Evolutionary conservation across 2,113 vertebrate genomes (phyloP).

Genomic region (Ceyx cyanopectus): DNA sequence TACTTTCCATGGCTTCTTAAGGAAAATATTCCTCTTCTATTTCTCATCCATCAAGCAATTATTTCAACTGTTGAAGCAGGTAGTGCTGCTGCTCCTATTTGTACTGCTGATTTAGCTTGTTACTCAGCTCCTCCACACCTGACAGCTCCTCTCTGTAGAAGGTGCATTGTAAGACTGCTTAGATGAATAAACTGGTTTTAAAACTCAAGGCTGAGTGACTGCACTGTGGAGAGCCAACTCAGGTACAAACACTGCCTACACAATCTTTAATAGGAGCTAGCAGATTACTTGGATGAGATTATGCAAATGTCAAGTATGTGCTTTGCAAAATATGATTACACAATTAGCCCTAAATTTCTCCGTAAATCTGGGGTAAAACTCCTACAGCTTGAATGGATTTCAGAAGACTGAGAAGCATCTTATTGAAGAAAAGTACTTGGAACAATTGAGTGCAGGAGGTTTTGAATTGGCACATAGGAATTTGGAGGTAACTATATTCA

Average conservation of each 20-base stretch:
- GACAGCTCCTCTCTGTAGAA: constrained; percentile 25
- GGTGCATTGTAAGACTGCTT: constrained; percentile 9
- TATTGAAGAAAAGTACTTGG: too few species aligned
- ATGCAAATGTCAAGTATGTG: too few species aligned
- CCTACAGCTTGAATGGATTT: too few species aligned
- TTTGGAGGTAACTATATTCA: not conserved
- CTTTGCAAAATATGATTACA: too few species aligned
- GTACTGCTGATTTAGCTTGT: constrained; percentile 53
- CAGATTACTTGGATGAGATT: too few species aligned
- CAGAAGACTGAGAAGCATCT: too few species aligned
- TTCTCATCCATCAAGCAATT: constrained; percentile 34
- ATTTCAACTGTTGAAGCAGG: constrained; percentile 42
- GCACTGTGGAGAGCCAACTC: not conserved
- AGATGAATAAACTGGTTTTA: constrained; percentile 32
- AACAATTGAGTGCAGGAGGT: too few species aligned
- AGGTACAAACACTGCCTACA: not conserved
- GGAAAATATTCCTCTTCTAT: not conserved
- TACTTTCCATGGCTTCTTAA: not conserved
- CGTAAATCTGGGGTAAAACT: too few species aligned
- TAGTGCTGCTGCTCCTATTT: constrained; percentile 47
- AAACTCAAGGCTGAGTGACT: constrained; percentile 19
- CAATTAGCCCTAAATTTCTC: too few species aligned
- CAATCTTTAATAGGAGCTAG: too few species aligned
- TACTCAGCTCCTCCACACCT: constrained; percentile 27
- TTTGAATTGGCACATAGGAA: not conserved